Base-by-base conservation (phyloP, 2,797 vertebrate species). In the Tinamus major region DNA sequence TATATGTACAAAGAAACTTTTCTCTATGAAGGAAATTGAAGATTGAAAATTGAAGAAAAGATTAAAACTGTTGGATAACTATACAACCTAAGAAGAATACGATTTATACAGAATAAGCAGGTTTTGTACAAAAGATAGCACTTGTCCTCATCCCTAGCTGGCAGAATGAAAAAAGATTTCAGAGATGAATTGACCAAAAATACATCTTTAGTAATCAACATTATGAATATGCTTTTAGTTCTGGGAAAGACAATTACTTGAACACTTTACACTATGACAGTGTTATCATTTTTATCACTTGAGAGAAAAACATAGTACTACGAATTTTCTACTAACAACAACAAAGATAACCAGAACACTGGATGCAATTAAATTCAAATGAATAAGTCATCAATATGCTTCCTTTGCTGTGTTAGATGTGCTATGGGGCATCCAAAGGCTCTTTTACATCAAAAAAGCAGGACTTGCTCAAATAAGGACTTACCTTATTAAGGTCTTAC, bases 11-110 rank as follows among this genome's bases (percentile, higher is more conserved):
- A 19, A 41, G 10, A 20, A 15, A n/a, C 29, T 72, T 51, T 48
- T 77, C 62, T 29, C 41, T 51, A 21, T 8, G 39, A 51, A 24
- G 19, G 44, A 6, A 49, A 24, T 24, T 49, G 48, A 49, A 49
- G 48, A 49, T 13, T 26, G 48, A 49, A 49, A 49, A 49, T 24
- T 49, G 48, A 49, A 49, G 48, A 49, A 49, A 49, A 59, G 37
- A 21, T 46, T 46, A 24, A 79, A 92, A 76, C 35, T 79, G 27
- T 29, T 87, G 33, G 46, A 41, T 85, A 79, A 41, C 70, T 72
- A 67, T 18, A 35, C 33, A 55, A 83, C 49, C 49, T 71, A 4
- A 2, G 26, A 68, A 71, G 29, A 63, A 91, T 86, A 78, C 24
- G 31, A 48, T 86, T 78, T 59, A n/a, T 9, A 31, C 19, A 61